Base-by-base conservation (phyloP, 1,140 invertebrate genomes). In the Diploscapter pachys region DNA sequence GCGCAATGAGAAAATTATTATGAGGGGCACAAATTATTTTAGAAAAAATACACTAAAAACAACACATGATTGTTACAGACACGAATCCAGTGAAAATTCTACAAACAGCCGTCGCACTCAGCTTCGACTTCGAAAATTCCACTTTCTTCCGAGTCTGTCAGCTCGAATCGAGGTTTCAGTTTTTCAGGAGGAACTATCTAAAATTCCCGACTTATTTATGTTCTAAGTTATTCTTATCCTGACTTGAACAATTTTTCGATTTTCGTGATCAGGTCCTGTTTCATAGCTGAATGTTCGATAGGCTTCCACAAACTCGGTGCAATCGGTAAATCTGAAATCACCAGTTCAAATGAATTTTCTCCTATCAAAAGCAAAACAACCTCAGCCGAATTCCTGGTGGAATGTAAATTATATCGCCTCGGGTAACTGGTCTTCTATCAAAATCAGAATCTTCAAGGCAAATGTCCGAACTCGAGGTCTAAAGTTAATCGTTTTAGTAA, bases 361-460 rank as follows among this genome's bases (percentile, higher is more conserved):
- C 63, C 50, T 52, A 59, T 50, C 6, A 55, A n/a, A 31, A 52
- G 50, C 63, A 8, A 8, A 50, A 9, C 50, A 4, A 63, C 4
- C 61, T 8, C 52, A 69, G 54, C 65, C 53, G 11, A 76, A 54
- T 59, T 55, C 59, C 62, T 54, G 79, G 72, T 48, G 81, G 81
- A 69, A 82, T 82, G 62, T 82, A 82, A 49, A 81, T 77, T 62
- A 82, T 82, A 66, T 82, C 81, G 54, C 81, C 81, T 50, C 81
- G 80, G 51, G 71, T 71, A 31, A 72, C 74, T 74, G 31, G 31
- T 31, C 31, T 31, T 31, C 31, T 31, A 50, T 5, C 80, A 11
- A 50, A 49, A 56, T 62, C 71, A 4, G 31, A 51, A 62, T 50
- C 52, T 53, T 49, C 57, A 13, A 9, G 9, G 48, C n/a, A 50